Base-by-base conservation (phyloP, 64 coral and sea anemone genomes). In the Porites australiensis region DNA sequence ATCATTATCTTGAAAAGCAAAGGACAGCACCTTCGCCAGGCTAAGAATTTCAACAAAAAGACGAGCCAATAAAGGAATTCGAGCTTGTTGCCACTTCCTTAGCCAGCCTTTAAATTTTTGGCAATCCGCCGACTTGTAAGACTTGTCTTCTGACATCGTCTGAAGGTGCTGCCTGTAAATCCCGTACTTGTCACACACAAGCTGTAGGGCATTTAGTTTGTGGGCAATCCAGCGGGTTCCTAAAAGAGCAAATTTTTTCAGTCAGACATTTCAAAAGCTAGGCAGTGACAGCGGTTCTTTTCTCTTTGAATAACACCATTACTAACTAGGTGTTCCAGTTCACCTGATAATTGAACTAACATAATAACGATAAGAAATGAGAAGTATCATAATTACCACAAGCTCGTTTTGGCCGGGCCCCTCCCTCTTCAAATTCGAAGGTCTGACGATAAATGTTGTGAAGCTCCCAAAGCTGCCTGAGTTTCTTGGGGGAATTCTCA, bases 391-490 rank as follows among this genome's bases (percentile, higher is more conserved):
- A n/a, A n/a, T 54, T 4, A 54, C 52, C 52, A 44, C 70, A 48
- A 11, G 70, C 51, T 45, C 12, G 70, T 72, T 45, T 72, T 72
- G 83, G 89, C 50, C 83, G 61, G 45, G 88, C 82, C 72, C 82
- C 82, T 71, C 89, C 88, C 80, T 91, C 94, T 51, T 95, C 89
- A 91, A 88, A 91, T 87, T 95, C 83, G 52, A 95, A 95, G 77
- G 82, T 74, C 74, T 95, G 65, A 9, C 52, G 52, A 54, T 54
- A 54, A 54, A 54, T 9, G 52, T 54, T 9, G 9, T 54, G 52
- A 54, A 95, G 59, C 66, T 95, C 89, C 65, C 73, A 60, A 70
- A 95, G 89, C 65, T 95, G 94, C 62, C 94, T 67, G 21, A 95
- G 81, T 72, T 95, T 95, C 82, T 95, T 95, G 82, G 94, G 94